Evolutionary conservation across 35 echinoderm and acorn worm genomes (phyloP).

Genomic region (Apostichopus japonicus): DNA sequence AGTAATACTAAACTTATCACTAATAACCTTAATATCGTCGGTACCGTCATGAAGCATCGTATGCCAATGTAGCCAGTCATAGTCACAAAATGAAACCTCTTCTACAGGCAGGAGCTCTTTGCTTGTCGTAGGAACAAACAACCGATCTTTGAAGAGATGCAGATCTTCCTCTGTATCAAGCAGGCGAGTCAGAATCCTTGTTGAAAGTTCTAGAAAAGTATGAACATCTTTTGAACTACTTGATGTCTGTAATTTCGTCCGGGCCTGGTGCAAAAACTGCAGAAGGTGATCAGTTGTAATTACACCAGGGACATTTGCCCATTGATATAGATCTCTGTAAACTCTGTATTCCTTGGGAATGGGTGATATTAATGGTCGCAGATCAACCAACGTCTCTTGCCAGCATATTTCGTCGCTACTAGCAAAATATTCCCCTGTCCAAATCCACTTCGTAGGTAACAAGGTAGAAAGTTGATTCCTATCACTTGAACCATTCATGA

Average conservation of each 20-base stretch:
- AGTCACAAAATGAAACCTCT: slow-evolving; percentile 14
- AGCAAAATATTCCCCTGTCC: slow-evolving; percentile 23
- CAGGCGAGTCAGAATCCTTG: slow-evolving; percentile 29
- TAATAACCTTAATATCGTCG: slow-evolving; percentile 16
- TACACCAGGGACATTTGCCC: not conserved
- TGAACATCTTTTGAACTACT: not conserved
- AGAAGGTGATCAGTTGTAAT: slow-evolving; percentile 6
- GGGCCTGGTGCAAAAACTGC: not conserved
- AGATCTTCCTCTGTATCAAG: slow-evolving; percentile 27
- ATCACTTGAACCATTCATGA: not conserved
- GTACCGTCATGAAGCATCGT: not conserved
- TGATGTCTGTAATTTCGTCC: not conserved
- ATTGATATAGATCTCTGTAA: not conserved
- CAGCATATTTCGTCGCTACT: not conserved
- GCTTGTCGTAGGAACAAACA: slow-evolving; percentile 17
- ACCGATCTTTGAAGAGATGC: not conserved
- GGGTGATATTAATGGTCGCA: slow-evolving; percentile 20
- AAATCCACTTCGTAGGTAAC: slow-evolving; percentile 40
- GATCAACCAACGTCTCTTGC: slow-evolving; percentile 15
- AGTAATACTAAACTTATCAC: not conserved
- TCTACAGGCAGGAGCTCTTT: slow-evolving; percentile 2
- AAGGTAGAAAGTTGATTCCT: not conserved
- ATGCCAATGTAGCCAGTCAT: slow-evolving; percentile 4
- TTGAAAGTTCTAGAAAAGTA: slow-evolving; percentile 1
- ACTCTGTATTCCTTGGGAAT: slow-evolving; percentile 9